Evolutionary conservation across 2,888 invertebrate species (phyloP).

Genomic region (Lamproptera curius): DNA sequence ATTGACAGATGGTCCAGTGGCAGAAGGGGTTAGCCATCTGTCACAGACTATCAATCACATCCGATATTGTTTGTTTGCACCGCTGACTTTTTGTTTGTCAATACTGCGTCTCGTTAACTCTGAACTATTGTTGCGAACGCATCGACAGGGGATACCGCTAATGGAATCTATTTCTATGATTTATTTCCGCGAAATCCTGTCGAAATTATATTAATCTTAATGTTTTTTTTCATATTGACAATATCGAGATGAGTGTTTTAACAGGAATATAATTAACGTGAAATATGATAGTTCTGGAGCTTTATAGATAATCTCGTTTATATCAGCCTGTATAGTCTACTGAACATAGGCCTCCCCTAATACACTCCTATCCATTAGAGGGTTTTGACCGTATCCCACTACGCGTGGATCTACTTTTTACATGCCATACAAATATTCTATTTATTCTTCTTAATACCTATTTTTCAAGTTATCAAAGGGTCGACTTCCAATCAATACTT

Average conservation of each 20-base stretch:
- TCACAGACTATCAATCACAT: slow-evolving; percentile 66
- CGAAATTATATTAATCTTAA: background rate
- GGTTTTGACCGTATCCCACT: too few relatives aligned
- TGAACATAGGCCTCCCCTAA: too few relatives aligned
- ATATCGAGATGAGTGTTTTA: background rate
- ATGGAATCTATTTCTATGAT: background rate
- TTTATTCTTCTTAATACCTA: too few relatives aligned
- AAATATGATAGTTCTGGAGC: too few relatives aligned
- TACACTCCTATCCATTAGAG: too few relatives aligned
- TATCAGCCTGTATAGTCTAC: too few relatives aligned
- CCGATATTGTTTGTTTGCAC: slow-evolving; percentile 63
- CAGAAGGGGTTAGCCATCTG: slow-evolving; percentile 69
- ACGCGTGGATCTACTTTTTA: too few relatives aligned
- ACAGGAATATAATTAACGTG: too few relatives aligned
- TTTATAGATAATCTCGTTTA: too few relatives aligned
- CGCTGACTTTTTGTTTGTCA: slow-evolving; percentile 61
- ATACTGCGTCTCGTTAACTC: slow-evolving; percentile 51
- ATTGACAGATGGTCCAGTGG: slow-evolving; percentile 59
- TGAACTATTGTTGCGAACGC: slow-evolving; percentile 31
- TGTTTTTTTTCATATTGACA: background rate
- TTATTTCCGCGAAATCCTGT: background rate
- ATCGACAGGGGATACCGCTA: background rate
- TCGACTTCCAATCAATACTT: too few relatives aligned
- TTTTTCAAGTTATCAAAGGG: too few relatives aligned
- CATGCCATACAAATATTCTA: too few relatives aligned